Base-by-base conservation (phyloP, 2,888 invertebrate genomes). In the Mythimna pallens region DNA sequence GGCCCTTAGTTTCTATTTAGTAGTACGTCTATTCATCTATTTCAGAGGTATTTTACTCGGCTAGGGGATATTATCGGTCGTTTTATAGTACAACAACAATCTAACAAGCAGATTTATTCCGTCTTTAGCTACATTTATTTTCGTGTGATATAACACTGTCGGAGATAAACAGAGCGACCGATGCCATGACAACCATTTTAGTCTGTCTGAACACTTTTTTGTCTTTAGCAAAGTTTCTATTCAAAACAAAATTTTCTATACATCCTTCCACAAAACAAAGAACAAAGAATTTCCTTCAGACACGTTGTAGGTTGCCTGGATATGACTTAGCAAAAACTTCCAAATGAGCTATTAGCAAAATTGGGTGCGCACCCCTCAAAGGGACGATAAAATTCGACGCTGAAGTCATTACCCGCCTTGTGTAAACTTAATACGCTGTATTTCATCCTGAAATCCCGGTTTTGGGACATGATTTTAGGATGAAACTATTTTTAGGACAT, bases 271-370 rank as follows among this genome's bases (percentile, higher is more conserved):
- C 12, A 25, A 43, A 10, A n/a, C 14, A 43, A 20, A 65, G n/a
- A 61, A 73, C 67, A 73, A 73, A 62, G 61, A 36, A 0, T 20
- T 36, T 54, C 67, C 30, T 62, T 25, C 5, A 67, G 43, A 58
- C 10, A 20, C 43, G 54, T 17, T 30, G 54, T 20, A 40, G 12
- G 8, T 20, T n/a, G 20, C 34, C 52, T 64, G n/a, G 71, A 70
- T 81, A 82, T 87, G 87, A 87, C 79, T 59, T 50, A 34, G 83
- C 88, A 78, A 59, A 78, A 80, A 71, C 64, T 80, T 69, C 52
- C 65, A 70, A 73, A 75, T 74, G 75, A 47, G 70, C 75, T 87
- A 87, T 89, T 89, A 88, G 70, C 82, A 73, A 88, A 88, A 88
- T 89, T 86, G 85, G 84, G 82, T 82, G 74, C 73, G 61, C 17